Conservation (phyloP, 2,888 invertebrate genomes). For the Agrochola lota region DNA sequence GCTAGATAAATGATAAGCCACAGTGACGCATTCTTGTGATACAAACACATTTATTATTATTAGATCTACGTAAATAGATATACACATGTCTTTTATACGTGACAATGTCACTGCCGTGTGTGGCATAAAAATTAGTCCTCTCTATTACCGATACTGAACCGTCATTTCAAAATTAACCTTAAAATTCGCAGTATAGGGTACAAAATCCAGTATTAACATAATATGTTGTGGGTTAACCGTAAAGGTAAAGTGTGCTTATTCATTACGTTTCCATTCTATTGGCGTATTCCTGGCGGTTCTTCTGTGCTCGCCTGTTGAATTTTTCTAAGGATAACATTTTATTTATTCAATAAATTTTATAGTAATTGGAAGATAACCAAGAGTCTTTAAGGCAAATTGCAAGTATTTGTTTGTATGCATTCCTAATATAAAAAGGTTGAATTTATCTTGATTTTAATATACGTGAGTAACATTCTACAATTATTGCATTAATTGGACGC, state of each 20-base stretch:
- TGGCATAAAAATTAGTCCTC: slow-evolving; percentile 76
- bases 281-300: slow-evolving; percentile 65
- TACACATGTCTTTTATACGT: slow-evolving; percentile 75
- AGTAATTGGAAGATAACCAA: slow-evolving; percentile 47
- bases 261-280: slow-evolving; percentile 70
- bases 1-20: slow-evolving; percentile 52
- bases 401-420: slow-evolving; percentile 29
- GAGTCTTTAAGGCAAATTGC: slow-evolving; percentile 9
- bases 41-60: slow-evolving; percentile 69
- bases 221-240: slow-evolving; percentile 51
- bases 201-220: slow-evolving; percentile 47
- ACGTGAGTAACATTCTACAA: slow-evolving; percentile 15
- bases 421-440: slow-evolving; percentile 14
- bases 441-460: slow-evolving; percentile 23
- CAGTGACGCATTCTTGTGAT: slow-evolving; percentile 65
- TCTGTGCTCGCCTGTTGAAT: slow-evolving; percentile 61
- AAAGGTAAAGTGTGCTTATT: slow-evolving; percentile 60
- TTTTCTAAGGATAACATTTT: slow-evolving; percentile 53
- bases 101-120: slow-evolving; percentile 78
- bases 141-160: slow-evolving; percentile 59
- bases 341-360: slow-evolving; percentile 41
- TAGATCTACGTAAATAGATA: slow-evolving; percentile 70
- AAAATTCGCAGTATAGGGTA: slow-evolving; percentile 59
- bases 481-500: slow-evolving; percentile 1
- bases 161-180: slow-evolving; percentile 61